A percentile compares a stretch with the other conserved stretches of the same genome.
phyloP scores from a whole-genome alignment of 2,113 vertebrate genomes.

The Leucoraja erinaceus region DNA sequence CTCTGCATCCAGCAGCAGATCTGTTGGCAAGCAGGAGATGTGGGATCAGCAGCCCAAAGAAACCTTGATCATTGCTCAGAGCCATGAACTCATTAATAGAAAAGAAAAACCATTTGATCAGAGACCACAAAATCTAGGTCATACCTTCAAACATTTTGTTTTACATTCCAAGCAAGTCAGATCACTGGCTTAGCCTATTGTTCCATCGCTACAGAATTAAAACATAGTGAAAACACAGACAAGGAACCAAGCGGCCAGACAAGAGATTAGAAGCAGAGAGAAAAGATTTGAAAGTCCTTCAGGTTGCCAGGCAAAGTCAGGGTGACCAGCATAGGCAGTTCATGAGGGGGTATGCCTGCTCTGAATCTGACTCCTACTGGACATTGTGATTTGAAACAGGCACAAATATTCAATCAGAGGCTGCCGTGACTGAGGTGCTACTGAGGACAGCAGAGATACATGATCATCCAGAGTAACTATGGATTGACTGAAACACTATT shows the following conservation, averaged over 20 bases:
- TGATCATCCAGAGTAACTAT: background rate
- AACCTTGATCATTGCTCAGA: background rate
- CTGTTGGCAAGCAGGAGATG: too few species aligned
- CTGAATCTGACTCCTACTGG: background rate
- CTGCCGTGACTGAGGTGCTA: background rate
- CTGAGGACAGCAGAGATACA: background rate
- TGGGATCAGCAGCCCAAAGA: background rate
- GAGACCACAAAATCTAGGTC: conserved; percentile 9
- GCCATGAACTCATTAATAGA: background rate
- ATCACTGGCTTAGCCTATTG: background rate
- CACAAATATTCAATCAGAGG: background rate
- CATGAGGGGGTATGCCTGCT: too few species aligned
- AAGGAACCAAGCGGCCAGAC: background rate
- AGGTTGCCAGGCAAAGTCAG: background rate
- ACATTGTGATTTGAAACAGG: background rate
- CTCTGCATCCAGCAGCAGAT: background rate
- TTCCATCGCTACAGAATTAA: background rate
- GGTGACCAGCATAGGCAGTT: background rate
- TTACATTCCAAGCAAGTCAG: conserved; percentile 17
- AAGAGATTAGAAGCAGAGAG: background rate
- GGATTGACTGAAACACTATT: background rate
- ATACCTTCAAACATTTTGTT: background rate
- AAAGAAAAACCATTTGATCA: background rate
- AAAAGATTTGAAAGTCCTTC: background rate
- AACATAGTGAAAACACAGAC: background rate